Evolutionary conservation across 2,888 invertebrate genomes (phyloP).

Genomic region (Acrocyrtus sp.): DNA sequence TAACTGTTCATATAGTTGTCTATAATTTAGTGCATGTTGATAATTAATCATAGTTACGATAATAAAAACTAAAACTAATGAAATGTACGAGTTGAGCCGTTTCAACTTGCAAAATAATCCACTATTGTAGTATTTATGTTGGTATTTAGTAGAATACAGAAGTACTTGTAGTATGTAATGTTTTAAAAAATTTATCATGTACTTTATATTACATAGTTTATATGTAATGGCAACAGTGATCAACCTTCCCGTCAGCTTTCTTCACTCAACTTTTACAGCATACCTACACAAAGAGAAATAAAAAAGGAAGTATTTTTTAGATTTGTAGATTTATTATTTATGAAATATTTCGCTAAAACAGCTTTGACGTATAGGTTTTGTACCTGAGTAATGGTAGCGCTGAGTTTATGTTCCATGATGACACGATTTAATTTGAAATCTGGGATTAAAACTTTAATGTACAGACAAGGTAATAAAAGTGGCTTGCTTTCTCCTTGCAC

Average conservation of each 20-base stretch:
- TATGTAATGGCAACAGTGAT: slow-evolving; percentile 36
- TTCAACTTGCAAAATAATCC: slow-evolving; percentile 50
- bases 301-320: not conserved
- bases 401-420: not conserved
- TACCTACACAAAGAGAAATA: slow-evolving; percentile 18
- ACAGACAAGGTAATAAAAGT: no score
- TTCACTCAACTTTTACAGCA: slow-evolving; percentile 25
- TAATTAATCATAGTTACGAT: not conserved
- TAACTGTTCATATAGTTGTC: not conserved
- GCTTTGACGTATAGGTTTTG: not conserved
- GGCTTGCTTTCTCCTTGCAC: no score
- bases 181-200: not conserved
- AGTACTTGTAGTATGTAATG: not conserved
- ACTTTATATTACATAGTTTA: not conserved
- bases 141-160: not conserved
- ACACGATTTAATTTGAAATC: no score
- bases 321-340: not conserved
- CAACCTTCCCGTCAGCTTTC: slow-evolving; percentile 33
- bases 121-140: slow-evolving; percentile 5
- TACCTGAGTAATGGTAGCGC: slow-evolving; percentile 48
- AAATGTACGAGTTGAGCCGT: slow-evolving; percentile 58
- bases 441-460: no score
- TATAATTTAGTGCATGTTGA: no score
- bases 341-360: not conserved
- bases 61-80: slow-evolving; percentile 48